Evolutionary conservation across 2,113 vertebrate genomes (phyloP).

Genomic region (Urocynchramus pylzowi): DNA sequence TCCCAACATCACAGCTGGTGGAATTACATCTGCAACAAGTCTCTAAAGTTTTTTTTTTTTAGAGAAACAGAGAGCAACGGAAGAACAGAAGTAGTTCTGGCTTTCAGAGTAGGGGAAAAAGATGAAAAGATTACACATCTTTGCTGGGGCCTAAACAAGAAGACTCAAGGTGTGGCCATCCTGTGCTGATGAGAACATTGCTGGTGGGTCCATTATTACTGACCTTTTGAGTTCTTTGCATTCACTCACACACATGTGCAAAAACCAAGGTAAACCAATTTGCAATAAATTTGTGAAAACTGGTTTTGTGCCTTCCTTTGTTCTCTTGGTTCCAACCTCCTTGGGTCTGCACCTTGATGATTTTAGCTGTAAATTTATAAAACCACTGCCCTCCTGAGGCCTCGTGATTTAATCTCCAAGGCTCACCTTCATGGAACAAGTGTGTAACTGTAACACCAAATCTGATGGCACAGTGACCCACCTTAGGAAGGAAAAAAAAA

Average conservation of each 20-base stretch:
- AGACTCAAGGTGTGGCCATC: background rate
- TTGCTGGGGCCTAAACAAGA: background rate
- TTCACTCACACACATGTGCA: background rate
- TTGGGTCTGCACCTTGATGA: background rate
- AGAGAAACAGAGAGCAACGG: background rate
- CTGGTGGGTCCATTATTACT: background rate
- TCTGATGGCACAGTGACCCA: background rate
- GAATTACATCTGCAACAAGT: conserved; percentile 22
- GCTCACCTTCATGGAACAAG: background rate
- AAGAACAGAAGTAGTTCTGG: background rate
- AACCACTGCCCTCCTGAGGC: background rate
- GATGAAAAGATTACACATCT: background rate
- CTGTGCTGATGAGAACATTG: background rate
- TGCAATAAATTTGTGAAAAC: background rate
- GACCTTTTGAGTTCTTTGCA: background rate
- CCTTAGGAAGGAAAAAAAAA: background rate
- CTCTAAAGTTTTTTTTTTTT: background rate
- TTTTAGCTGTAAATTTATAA: background rate
- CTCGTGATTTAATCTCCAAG: background rate
- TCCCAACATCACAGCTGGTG: background rate
- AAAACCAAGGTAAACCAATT: background rate
- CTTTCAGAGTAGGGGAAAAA: background rate
- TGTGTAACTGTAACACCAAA: background rate
- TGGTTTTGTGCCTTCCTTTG: background rate
- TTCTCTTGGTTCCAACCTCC: background rate